Conservation (phyloP, 92 coral and sea anemone genomes). For the Zoanthus gigantus region DNA sequence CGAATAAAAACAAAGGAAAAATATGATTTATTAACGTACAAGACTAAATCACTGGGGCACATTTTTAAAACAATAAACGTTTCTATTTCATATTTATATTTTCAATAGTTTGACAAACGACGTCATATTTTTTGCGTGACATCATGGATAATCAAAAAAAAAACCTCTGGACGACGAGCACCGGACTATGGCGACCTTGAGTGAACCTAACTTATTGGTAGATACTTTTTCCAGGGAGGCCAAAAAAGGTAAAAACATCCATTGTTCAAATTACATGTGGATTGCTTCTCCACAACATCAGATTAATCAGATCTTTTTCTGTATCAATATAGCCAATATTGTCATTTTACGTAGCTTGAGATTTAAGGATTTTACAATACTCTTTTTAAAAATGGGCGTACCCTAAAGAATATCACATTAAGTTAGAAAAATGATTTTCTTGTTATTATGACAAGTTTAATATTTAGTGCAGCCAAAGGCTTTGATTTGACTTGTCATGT, state of each 20-base stretch:
- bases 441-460: not conserved
- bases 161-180: not conserved
- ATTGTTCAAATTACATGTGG: constrained; percentile 33
- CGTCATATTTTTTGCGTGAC: constrained; percentile 17
- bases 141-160: not conserved
- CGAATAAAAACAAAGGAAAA: no score
- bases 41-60: no score
- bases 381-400: not conserved
- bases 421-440: not conserved
- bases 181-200: constrained; percentile 21
- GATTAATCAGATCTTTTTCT: not conserved
- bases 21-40: no score
- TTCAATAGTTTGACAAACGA: no score
- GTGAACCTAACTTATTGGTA: not conserved
- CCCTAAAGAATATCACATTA: not conserved
- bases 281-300: not conserved
- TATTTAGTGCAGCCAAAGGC: not conserved
- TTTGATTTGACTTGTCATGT: constrained; percentile 20
- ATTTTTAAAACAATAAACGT: no score
- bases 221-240: not conserved
- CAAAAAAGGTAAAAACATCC: constrained; percentile 7
- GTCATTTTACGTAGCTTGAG: not conserved
- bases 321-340: not conserved
- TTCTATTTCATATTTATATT: no score
- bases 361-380: not conserved